phyloP scores from a whole-genome alignment of 2,113 vertebrate species.

The Thryonomys swinderianus region DNA sequence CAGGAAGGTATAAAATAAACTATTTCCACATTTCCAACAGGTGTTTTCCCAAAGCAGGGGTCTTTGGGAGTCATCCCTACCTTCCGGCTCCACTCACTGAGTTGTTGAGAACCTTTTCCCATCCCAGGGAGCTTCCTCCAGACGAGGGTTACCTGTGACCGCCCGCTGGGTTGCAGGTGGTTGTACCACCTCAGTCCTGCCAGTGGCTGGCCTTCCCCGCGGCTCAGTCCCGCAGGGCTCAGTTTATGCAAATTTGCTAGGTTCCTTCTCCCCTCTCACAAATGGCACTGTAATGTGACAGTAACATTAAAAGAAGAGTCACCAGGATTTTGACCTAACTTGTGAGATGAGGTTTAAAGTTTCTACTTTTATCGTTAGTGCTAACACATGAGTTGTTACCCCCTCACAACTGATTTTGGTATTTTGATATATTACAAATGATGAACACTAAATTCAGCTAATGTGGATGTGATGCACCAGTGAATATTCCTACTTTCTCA shows the following conservation, averaged over 20 bases:
- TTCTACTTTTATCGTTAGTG: not conserved
- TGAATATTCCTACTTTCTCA: not conserved
- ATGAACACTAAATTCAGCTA: not conserved
- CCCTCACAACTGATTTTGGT: not conserved
- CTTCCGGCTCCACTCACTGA: not conserved
- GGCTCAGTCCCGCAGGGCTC: not conserved
- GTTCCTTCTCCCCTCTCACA: not conserved
- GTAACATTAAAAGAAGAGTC: not conserved
- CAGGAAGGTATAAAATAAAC: constrained; percentile 4
- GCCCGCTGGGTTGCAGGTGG: not conserved
- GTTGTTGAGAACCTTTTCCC: not conserved
- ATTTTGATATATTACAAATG: not conserved
- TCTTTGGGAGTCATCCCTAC: not conserved
- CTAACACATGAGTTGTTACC: not conserved
- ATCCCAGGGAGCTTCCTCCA: not conserved
- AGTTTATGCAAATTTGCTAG: not conserved
- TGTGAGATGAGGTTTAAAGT: not conserved
- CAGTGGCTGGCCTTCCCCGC: not conserved
- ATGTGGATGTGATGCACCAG: not conserved
- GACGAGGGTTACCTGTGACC: not conserved
- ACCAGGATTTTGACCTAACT: not conserved
- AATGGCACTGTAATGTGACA: not conserved
- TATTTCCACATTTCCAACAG: not conserved
- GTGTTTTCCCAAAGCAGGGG: not conserved
- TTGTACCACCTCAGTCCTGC: not conserved